These are phyloP conservation scores for Drosophila sulfurigaster DNA, from an alignment of 1,140 invertebrate species.

Conservation along the genomic window DNA sequence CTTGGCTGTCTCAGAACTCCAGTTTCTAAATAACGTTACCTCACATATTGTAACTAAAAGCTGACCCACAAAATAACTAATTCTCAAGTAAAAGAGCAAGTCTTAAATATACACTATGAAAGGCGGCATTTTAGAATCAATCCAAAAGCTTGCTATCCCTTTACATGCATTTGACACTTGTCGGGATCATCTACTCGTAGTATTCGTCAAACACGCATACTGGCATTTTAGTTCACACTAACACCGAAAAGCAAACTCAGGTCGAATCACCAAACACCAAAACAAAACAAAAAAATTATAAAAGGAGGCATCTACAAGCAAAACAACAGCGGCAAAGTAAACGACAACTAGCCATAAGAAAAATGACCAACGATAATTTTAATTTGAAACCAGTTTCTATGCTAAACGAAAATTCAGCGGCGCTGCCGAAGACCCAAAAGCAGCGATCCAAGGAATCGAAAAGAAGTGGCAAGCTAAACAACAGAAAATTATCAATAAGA, in stretches of 20 bases:
- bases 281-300: conserved; percentile 54
- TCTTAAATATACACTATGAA: conserved; percentile 5
- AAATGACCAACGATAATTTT: conserved; percentile 84
- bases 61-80: conserved; percentile 26
- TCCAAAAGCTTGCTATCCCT: neutral
- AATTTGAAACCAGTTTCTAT: conserved; percentile 84
- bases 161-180: neutral
- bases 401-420: conserved; percentile 77
- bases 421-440: conserved; percentile 48
- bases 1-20: conserved; percentile 14
- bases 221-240: conserved; percentile 43
- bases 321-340: conserved; percentile 67
- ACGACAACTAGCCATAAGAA: conserved; percentile 83
- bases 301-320: conserved; percentile 59
- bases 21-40: neutral
- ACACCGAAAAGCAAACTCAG: conserved; percentile 67
- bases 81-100: neutral
- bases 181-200: conserved; percentile 14
- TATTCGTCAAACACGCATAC: conserved; percentile 43
- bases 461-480: conserved; percentile 58
- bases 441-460: conserved; percentile 51
- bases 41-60: neutral
- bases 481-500: conserved; percentile 57
- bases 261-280: conserved; percentile 62
- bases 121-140: neutral